A percentile compares a stretch with the other conserved stretches of the same genome.
These are phyloP conservation scores for Oryzias curvinotus DNA, from an alignment of 2,113 vertebrate species.

Conservation along the genomic window DNA sequence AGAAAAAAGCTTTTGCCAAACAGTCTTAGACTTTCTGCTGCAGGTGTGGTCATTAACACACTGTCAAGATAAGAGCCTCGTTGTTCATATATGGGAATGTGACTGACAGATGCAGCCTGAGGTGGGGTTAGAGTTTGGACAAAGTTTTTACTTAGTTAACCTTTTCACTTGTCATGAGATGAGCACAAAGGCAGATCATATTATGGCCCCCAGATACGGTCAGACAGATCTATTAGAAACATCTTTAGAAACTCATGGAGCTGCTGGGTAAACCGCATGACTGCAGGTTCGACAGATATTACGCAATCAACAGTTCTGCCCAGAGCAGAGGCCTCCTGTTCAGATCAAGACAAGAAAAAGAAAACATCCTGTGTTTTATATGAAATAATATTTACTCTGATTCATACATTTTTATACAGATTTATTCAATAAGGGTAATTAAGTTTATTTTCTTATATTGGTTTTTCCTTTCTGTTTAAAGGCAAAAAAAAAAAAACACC, in stretches of 20 bases:
- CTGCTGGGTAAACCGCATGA: constrained; percentile 30
- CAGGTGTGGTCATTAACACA: constrained; percentile 16
- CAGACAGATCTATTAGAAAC: constrained; percentile 12
- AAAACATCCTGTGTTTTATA: neutral
- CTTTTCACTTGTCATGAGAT: constrained; percentile 20
- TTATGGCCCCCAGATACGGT: constrained; percentile 18
- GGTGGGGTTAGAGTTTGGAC: constrained; percentile 5
- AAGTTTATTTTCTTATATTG: too few relatives aligned
- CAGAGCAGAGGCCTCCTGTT: neutral
- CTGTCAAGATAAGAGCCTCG: constrained; percentile 17
- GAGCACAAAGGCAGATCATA: constrained; percentile 24
- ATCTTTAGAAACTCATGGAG: constrained; percentile 20
- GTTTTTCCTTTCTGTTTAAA: too few relatives aligned
- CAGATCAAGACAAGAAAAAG: neutral
- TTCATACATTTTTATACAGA: neutral
- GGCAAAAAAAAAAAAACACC: too few relatives aligned
- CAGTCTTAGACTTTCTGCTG: neutral
- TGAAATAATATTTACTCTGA: neutral
- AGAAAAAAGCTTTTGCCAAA: too few relatives aligned
- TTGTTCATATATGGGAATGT: constrained; percentile 10
- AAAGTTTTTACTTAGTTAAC: constrained; percentile 14
- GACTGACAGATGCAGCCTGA: constrained; percentile 24
- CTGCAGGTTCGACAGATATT: constrained; percentile 1
- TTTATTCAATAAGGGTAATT: too few relatives aligned
- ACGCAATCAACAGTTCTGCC: neutral